phyloP scores from a whole-genome alignment of 1,140 invertebrate genomes.

The Eriosoma lanigerum region DNA sequence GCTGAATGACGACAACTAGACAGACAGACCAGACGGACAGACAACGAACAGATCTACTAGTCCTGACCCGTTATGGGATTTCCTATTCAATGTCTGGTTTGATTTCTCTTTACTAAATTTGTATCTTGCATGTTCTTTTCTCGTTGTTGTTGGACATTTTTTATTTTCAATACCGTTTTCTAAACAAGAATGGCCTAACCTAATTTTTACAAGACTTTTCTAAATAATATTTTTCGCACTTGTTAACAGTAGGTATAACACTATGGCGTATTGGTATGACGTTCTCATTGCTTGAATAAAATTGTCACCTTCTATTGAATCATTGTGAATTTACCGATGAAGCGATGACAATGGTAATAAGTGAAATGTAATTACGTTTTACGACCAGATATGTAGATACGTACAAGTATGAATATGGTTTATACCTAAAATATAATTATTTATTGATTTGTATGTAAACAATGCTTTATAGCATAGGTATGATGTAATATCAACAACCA shows the following conservation, averaged over 20 bases:
- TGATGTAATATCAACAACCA: neutral
- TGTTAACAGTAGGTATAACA: no score
- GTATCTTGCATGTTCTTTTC: conserved; percentile 38
- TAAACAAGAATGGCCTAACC: conserved; percentile 35
- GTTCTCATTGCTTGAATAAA: neutral
- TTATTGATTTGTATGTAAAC: no score
- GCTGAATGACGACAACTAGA: neutral
- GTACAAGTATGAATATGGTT: no score
- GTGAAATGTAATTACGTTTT: no score
- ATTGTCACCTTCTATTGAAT: neutral
- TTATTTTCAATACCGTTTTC: conserved; percentile 26
- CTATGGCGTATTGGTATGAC: no score
- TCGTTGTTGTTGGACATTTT: conserved; percentile 22
- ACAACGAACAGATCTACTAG: conserved; percentile 11
- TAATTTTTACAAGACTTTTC: neutral
- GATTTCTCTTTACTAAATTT: conserved; percentile 51
- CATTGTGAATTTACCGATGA: no score
- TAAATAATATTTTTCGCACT: neutral
- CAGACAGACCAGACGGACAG: conserved; percentile 18
- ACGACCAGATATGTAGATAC: no score
- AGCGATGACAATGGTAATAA: no score
- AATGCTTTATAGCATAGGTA: neutral
- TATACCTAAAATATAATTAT: no score
- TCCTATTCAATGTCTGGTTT: conserved; percentile 48
- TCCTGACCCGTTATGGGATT: conserved; percentile 42